Conservation (phyloP, 2,888 invertebrate species). For the Himalopsyche japonica region DNA sequence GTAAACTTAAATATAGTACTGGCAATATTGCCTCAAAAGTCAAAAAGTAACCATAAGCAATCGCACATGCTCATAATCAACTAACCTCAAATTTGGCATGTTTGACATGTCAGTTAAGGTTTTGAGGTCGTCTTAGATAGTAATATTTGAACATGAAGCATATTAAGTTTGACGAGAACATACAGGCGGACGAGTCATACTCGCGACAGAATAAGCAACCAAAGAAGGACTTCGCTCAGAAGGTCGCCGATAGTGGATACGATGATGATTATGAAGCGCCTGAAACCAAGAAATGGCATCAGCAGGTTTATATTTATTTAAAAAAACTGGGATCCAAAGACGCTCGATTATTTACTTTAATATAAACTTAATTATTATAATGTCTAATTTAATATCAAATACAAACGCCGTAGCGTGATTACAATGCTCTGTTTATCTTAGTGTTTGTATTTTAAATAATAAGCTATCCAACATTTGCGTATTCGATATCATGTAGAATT, state of each 20-base stretch:
- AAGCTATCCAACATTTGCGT: not conserved
- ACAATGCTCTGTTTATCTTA: no score
- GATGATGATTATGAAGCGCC: constrained; percentile 53
- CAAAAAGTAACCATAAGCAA: not conserved
- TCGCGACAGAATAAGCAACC: not conserved
- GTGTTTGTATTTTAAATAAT: no score
- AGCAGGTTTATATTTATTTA: constrained; percentile 54
- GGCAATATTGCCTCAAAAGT: not conserved
- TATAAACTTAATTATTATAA: not conserved
- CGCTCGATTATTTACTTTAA: no score
- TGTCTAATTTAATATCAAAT: not conserved
- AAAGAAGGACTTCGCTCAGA: constrained; percentile 34
- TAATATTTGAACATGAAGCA: constrained; percentile 52
- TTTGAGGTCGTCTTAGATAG: not conserved
- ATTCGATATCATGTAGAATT: no score
- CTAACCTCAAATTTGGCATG: not conserved
- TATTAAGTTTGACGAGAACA: constrained; percentile 59
- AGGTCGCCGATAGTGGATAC: constrained; percentile 56
- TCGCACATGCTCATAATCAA: not conserved
- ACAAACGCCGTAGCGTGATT: no score
- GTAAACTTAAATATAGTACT: not conserved
- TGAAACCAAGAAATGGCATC: constrained; percentile 67
- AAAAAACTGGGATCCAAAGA: no score
- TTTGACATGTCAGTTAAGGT: not conserved
- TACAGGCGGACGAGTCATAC: constrained; percentile 56